Evolutionary conservation across 2,797 vertebrate species (phyloP), one percentile per base, ranked within the genome.

Genomic region (Muraenolepis orangiensis): DNA sequence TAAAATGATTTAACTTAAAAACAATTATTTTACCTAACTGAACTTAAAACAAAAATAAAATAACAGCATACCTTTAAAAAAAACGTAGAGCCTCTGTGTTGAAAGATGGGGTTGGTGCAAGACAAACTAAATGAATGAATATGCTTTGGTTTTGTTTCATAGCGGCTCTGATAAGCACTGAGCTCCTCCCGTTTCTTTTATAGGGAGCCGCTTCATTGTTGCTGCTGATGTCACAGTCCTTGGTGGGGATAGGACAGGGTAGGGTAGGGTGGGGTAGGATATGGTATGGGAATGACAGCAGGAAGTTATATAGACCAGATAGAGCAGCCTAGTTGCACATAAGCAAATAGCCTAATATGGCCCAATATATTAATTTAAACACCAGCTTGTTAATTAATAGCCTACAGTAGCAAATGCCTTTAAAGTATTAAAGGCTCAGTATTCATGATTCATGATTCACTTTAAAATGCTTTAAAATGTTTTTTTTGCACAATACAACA

Each of bases 191-290:
- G 76, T 51, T 88, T 86, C 87, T 92, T 93, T 91, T 94, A 94
- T 93, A 93, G 86, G 91, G 90, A 91, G 88, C 82, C 84, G 82
- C 82, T 87, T 92, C 90, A 91, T 93, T 91, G 92, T 81, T 87
- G 82, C 86, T 77, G 85, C 85, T 92, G 91, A 92, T 92, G 91
- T 93, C 92, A 93, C 77, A 75, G 66, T 31, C 28, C 66, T 31
- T 14, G 66, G 18, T 67, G 66, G 66, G 66, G 66, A 67, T 31
- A 67, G 66, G 66, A 29, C 31, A 12, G 66, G 28, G 8, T 67
- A 29, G 66, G 66, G 18, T 31, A 67, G 66, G 66, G 28, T 31
- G 28, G 26, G 30, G 16, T 31, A 16, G 66, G 66, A 18, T 67
- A 67, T 67, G 66, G 66, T 29, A 64, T 64, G 57, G 57, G 23